phyloP scores from a whole-genome alignment of 2,888 invertebrate genomes.

The Chesias legatella region DNA sequence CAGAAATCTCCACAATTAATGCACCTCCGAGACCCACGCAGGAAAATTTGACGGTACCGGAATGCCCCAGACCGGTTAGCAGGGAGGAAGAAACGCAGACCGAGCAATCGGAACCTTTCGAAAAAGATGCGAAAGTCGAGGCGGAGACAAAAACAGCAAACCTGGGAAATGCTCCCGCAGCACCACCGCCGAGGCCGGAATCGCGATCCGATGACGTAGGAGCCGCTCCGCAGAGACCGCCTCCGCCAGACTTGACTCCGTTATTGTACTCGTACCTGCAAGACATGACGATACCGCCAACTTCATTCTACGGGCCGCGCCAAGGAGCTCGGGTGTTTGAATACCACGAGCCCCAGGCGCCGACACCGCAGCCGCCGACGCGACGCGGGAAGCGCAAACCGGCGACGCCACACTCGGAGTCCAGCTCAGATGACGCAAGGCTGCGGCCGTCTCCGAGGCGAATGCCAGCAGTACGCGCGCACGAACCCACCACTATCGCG shows the following conservation, averaged over 20 bases:
- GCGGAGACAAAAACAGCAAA: slow-evolving; percentile 24
- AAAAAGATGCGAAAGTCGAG: slow-evolving; percentile 28
- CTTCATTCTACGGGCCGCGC: slow-evolving; percentile 68
- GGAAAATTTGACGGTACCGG: slow-evolving; percentile 32
- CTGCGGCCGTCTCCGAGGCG: slow-evolving; percentile 65
- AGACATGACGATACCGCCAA: slow-evolving; percentile 72
- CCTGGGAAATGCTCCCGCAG: slow-evolving; percentile 26
- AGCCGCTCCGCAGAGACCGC: slow-evolving; percentile 65
- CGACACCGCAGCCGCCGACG: slow-evolving; percentile 62
- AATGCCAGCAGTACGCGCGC: slow-evolving; percentile 59
- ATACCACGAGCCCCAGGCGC: slow-evolving; percentile 55
- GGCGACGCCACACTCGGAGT: slow-evolving; percentile 63
- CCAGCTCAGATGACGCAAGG: slow-evolving; percentile 75
- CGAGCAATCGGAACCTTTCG: slow-evolving; percentile 38
- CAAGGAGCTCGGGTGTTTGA: slow-evolving; percentile 37
- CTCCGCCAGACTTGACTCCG: slow-evolving; percentile 72
- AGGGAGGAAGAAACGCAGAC: slow-evolving; percentile 71
- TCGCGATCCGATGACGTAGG: slow-evolving; percentile 43
- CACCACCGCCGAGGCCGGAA: slow-evolving; percentile 35
- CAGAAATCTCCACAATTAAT: slow-evolving; percentile 62
- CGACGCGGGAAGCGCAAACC: slow-evolving; percentile 74
- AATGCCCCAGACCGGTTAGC: slow-evolving; percentile 46
- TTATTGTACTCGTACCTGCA: slow-evolving; percentile 77
- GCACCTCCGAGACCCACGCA: slow-evolving; percentile 25
- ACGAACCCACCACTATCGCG: slow-evolving; percentile 84